phyloP scores from a whole-genome alignment of 2,888 invertebrate genomes.

The Lepidonotus clava region DNA sequence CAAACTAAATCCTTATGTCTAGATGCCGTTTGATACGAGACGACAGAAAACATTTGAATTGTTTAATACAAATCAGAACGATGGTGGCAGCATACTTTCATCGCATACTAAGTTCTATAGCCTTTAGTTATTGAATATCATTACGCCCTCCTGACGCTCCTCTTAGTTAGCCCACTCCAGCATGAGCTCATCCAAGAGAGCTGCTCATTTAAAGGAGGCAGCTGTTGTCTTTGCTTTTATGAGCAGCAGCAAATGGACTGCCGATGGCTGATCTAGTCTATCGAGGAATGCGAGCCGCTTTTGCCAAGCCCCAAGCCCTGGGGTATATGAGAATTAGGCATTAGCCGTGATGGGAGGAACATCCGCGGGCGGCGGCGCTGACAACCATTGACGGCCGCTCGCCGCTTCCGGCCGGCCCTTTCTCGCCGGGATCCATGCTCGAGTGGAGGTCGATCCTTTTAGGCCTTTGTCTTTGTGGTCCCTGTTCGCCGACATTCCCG shows the following conservation, averaged over 20 bases:
- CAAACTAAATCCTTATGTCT: no score
- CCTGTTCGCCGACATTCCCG: background rate
- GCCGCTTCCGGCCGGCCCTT: background rate
- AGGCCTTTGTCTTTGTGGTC: slow-evolving; percentile 8
- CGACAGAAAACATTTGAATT: no score
- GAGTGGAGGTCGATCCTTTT: background rate
- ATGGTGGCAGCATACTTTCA: no score
- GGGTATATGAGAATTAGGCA: background rate
- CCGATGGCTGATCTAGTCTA: background rate
- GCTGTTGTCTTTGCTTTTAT: background rate
- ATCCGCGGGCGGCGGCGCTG: background rate
- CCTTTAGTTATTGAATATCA: no score
- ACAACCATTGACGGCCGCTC: background rate
- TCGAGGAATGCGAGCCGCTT: background rate
- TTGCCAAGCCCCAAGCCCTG: background rate
- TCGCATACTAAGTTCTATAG: no score
- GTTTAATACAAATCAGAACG: no score
- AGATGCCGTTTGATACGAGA: no score
- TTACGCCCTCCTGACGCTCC: no score
- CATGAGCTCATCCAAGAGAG: no score
- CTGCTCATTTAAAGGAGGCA: no score
- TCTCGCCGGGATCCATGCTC: background rate
- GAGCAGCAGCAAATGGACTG: background rate
- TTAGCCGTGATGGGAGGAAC: background rate
- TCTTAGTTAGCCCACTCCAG: no score